A percentile compares a stretch with the other conserved stretches of the same genome.
Evolutionary conservation across 1,140 invertebrate genomes (phyloP).

Genomic region (Argopecten irradians): DNA sequence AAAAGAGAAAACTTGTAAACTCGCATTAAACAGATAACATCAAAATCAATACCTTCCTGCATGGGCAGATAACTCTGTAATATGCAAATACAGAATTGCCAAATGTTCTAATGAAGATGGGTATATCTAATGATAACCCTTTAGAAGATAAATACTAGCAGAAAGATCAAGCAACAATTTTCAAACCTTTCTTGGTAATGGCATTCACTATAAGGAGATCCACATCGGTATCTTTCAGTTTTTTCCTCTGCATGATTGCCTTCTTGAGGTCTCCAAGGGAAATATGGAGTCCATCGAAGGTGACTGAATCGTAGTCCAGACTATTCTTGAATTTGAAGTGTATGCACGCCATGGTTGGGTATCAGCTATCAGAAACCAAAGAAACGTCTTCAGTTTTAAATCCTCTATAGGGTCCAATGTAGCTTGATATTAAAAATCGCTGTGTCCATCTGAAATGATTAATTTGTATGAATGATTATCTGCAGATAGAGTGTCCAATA

Average conservation of each 20-base stretch:
- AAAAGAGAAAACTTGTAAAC: too few relatives aligned
- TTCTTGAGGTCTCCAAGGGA: constrained; percentile 96
- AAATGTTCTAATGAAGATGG: constrained; percentile 24
- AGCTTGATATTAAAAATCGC: background rate
- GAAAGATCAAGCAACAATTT: background rate
- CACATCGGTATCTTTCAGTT: constrained; percentile 93
- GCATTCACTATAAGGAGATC: constrained; percentile 98
- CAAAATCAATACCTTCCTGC: too few relatives aligned
- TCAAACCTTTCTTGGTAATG: constrained; percentile 93
- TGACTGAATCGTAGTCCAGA: constrained; percentile 95
- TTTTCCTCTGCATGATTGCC: constrained; percentile 95
- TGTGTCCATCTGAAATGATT: background rate
- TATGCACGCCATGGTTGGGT: constrained; percentile 84
- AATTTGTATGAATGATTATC: too few relatives aligned
- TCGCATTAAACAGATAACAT: too few relatives aligned
- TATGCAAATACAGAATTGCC: too few relatives aligned
- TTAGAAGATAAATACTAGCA: background rate
- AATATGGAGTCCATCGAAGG: constrained; percentile 97
- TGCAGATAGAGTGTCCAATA: too few relatives aligned
- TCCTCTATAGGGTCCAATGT: background rate
- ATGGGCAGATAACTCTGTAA: too few relatives aligned
- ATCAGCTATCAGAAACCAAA: background rate
- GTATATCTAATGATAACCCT: constrained; percentile 74
- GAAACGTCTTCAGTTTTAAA: background rate
- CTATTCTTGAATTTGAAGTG: constrained; percentile 99